These are phyloP conservation scores for Lochmaea crataegi DNA, from an alignment of 2,888 invertebrate genomes.

Conservation along the genomic window DNA sequence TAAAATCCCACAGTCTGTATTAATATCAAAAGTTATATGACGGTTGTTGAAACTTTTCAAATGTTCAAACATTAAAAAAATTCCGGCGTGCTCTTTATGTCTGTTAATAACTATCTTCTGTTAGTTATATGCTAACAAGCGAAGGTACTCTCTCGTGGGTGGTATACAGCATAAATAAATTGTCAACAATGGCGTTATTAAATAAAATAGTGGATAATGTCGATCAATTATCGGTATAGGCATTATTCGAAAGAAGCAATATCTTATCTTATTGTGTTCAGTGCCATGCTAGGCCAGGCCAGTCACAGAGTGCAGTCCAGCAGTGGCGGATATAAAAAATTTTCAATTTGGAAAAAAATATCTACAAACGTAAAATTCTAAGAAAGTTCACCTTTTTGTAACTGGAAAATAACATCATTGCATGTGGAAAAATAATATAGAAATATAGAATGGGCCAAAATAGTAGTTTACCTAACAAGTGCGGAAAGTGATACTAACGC, in stretches of 20 bases:
- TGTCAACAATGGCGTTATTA: conserved; percentile 48
- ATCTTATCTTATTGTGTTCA: conserved; percentile 55
- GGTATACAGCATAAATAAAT: conserved; percentile 39
- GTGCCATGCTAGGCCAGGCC: conserved; percentile 13
- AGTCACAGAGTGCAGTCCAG: conserved; percentile 32
- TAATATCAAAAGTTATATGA: too few species aligned
- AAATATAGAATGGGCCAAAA: too few species aligned
- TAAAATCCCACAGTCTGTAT: too few species aligned
- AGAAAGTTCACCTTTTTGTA: too few species aligned
- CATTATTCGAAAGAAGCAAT: conserved; percentile 50
- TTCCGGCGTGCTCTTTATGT: neutral
- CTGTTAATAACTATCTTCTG: neutral
- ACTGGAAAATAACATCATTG: too few species aligned
- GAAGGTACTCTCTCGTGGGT: conserved; percentile 33
- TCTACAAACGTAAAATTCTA: too few species aligned
- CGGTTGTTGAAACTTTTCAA: too few species aligned
- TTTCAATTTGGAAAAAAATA: neutral
- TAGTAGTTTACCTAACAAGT: too few species aligned
- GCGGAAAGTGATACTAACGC: too few species aligned
- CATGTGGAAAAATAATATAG: too few species aligned
- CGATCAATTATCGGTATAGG: conserved; percentile 46
- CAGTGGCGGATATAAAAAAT: conserved; percentile 13
- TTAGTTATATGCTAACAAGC: conserved; percentile 24
- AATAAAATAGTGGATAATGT: conserved; percentile 45
- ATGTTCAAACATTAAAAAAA: neutral